A percentile compares a stretch with the other conserved stretches of the same genome.
phyloP scores from a whole-genome alignment of 2,797 vertebrate genomes.

The Pangasius mekongensis region DNA sequence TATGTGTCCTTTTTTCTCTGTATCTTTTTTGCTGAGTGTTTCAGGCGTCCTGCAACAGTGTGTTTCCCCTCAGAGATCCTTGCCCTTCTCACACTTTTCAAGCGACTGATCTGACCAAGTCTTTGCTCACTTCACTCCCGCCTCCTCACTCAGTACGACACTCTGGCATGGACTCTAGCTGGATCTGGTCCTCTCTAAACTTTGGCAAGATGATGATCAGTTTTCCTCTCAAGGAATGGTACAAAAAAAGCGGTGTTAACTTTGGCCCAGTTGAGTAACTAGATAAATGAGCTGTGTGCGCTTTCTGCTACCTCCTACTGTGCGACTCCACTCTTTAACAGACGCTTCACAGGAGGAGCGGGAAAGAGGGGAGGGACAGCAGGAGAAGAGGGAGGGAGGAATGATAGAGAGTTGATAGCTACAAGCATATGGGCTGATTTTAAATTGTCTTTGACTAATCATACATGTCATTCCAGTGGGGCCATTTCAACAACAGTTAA shows the following conservation, averaged over 20 bases:
- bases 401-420: constrained; percentile 17
- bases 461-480: neutral
- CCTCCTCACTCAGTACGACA: constrained; percentile 19
- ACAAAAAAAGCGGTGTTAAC: constrained; percentile 25
- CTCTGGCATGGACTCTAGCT: neutral
- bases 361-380: constrained; percentile 39
- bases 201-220: constrained; percentile 25
- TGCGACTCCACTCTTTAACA: constrained; percentile 57
- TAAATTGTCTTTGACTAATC: constrained; percentile 11
- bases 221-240: constrained; percentile 14
- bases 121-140: constrained; percentile 18
- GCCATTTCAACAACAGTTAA: constrained; percentile 18
- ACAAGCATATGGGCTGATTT: constrained; percentile 18
- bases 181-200: constrained; percentile 33
- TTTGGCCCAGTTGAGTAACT: constrained; percentile 67
- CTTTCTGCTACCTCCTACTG: constrained; percentile 55
- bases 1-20: constrained; percentile 51
- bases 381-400: constrained; percentile 39
- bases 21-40: constrained; percentile 57
- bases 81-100: constrained; percentile 18
- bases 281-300: constrained; percentile 63
- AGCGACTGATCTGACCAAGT: constrained; percentile 26
- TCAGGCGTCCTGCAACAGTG: constrained; percentile 64
- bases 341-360: constrained; percentile 52
- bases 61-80: neutral